These are phyloP conservation scores for Drosophila auraria DNA, from an alignment of 1,140 invertebrate species.

Conservation along the genomic window DNA sequence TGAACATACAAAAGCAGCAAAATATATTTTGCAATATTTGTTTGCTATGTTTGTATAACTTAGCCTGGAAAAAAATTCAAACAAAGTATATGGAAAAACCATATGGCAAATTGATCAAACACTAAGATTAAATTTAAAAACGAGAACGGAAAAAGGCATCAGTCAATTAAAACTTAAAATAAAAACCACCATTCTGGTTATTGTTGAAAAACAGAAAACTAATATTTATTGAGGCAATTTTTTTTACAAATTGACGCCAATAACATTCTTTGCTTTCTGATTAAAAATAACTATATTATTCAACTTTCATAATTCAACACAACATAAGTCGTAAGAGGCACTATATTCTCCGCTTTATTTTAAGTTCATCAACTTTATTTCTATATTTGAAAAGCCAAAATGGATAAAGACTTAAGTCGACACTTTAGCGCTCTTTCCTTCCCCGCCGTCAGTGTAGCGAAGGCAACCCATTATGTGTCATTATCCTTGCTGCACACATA, in stretches of 20 bases:
- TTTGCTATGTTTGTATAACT: background rate
- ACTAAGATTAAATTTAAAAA: background rate
- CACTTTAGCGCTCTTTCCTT: no score
- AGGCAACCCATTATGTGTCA: constrained; percentile 18
- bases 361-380: no score
- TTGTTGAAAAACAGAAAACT: no score
- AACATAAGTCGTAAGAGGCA: no score
- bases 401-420: background rate
- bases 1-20: background rate
- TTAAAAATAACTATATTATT: no score
- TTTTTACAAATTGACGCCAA: no score
- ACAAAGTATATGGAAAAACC: background rate
- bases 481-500: constrained; percentile 24
- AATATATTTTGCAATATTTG: no score
- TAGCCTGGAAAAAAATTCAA: background rate
- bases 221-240: no score
- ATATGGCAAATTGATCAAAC: background rate
- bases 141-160: background rate
- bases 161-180: background rate
- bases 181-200: no score
- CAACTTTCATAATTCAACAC: no score
- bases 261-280: no score
- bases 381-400: background rate
- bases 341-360: background rate
- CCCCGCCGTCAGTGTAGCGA: background rate